phyloP scores from a whole-genome alignment of 2,797 vertebrate genomes.

The Gymnocypris eckloni region DNA sequence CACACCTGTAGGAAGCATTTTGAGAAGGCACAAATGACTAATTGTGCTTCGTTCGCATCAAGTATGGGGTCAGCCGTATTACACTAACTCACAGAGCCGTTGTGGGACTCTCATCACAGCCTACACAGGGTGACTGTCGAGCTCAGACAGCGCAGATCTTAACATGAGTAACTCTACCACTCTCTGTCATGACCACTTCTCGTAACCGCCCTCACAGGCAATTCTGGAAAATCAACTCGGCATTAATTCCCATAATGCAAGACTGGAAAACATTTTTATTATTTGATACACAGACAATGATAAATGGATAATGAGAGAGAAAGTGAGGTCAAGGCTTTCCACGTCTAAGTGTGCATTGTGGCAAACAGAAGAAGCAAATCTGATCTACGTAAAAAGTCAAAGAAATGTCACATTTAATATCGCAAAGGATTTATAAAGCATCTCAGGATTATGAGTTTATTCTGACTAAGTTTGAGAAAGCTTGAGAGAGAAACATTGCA shows the following conservation, averaged over 20 bases:
- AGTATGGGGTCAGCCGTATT: constrained; percentile 13
- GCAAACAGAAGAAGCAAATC: background rate
- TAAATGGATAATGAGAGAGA: constrained; percentile 25
- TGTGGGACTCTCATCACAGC: constrained; percentile 29
- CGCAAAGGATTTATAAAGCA: constrained; percentile 27
- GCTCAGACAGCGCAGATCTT: constrained; percentile 7
- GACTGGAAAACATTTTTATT: constrained; percentile 9
- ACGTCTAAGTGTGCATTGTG: background rate
- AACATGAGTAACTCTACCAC: constrained; percentile 21
- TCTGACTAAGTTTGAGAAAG: background rate
- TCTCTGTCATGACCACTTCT: constrained; percentile 12
- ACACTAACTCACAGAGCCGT: background rate
- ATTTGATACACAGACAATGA: constrained; percentile 16
- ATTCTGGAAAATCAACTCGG: constrained; percentile 3
- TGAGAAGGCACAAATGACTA: constrained; percentile 18
- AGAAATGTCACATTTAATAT: constrained; percentile 10
- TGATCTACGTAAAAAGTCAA: constrained; percentile 2
- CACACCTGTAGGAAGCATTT: background rate
- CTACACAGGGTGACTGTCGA: constrained; percentile 33
- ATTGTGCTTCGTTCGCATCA: background rate
- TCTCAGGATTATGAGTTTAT: constrained; percentile 11
- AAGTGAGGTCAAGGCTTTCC: constrained; percentile 8
- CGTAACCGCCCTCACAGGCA: background rate
- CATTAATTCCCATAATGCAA: constrained; percentile 23
- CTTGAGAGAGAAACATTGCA: background rate